These are phyloP conservation scores for Potamilus streckersoni DNA, from an alignment of 1,140 invertebrate species.

Conservation along the genomic window DNA sequence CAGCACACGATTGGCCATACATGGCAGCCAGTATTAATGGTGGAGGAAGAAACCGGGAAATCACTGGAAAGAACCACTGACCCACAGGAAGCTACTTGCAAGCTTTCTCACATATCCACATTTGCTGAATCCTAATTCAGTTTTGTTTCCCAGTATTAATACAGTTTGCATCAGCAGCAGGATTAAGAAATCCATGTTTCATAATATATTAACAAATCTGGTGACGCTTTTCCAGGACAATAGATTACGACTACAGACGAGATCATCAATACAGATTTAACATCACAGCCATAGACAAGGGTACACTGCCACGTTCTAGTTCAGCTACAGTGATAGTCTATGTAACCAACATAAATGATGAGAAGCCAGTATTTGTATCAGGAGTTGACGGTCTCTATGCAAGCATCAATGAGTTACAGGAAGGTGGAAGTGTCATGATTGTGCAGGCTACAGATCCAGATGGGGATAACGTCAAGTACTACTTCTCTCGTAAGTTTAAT, in stretches of 20 bases:
- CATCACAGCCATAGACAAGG: constrained; percentile 59
- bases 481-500: constrained; percentile 49
- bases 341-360: constrained; percentile 64
- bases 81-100: too few species aligned
- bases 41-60: too few species aligned
- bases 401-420: constrained; percentile 91
- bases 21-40: too few species aligned
- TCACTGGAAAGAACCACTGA: too few species aligned
- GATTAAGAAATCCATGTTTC: too few species aligned
- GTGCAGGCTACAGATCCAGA: constrained; percentile 94
- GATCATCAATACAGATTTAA: constrained; percentile 58
- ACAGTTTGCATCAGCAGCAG: too few species aligned
- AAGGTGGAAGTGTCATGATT: constrained; percentile 90
- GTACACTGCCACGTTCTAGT: constrained; percentile 69
- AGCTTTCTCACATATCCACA: too few species aligned
- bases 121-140: not conserved
- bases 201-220: too few species aligned
- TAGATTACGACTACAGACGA: constrained; percentile 53
- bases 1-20: too few species aligned
- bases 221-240: constrained; percentile 29
- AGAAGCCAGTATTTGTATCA: constrained; percentile 73
- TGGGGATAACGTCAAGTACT: constrained; percentile 68
- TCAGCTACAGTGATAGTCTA: constrained; percentile 79
- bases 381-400: constrained; percentile 80
- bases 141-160: not conserved